These are phyloP conservation scores for Passerina amoena DNA, from an alignment of 2,113 vertebrate species.

Conservation along the genomic window DNA sequence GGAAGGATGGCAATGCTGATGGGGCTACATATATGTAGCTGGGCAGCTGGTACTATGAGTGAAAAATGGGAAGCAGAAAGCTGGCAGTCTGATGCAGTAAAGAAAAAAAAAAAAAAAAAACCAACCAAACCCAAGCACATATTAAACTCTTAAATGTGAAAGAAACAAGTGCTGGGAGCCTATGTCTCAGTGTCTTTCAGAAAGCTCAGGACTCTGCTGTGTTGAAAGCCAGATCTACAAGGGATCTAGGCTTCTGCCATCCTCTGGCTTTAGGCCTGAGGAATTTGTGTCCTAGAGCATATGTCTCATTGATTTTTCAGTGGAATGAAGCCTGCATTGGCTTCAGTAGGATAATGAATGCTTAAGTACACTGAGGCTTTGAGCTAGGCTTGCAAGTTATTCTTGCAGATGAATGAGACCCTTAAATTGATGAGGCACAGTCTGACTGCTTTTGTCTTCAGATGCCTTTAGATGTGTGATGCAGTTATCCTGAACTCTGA, in stretches of 20 bases:
- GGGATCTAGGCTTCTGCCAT: neutral
- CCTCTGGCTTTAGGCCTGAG: neutral
- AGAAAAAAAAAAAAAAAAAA: neutral
- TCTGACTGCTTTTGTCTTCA: neutral
- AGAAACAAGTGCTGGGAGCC: neutral
- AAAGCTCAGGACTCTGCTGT: neutral
- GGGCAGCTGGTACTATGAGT: neutral
- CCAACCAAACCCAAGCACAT: neutral
- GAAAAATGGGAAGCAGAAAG: neutral
- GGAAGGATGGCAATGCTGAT: neutral
- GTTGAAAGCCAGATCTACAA: neutral
- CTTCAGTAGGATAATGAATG: neutral
- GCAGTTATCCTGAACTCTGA: neutral
- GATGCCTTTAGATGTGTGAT: neutral
- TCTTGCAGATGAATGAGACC: neutral
- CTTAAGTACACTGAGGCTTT: neutral
- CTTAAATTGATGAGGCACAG: neutral
- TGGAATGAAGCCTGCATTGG: neutral
- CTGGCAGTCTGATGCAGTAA: neutral
- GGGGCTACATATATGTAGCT: neutral
- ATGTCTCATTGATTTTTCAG: conserved; percentile 8
- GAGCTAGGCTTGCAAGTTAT: neutral
- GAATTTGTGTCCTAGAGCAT: neutral
- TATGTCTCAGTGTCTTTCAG: neutral
- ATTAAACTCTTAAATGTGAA: neutral